phyloP scores from a whole-genome alignment of 2,113 vertebrate genomes.

The Bufo gargarizans region DNA sequence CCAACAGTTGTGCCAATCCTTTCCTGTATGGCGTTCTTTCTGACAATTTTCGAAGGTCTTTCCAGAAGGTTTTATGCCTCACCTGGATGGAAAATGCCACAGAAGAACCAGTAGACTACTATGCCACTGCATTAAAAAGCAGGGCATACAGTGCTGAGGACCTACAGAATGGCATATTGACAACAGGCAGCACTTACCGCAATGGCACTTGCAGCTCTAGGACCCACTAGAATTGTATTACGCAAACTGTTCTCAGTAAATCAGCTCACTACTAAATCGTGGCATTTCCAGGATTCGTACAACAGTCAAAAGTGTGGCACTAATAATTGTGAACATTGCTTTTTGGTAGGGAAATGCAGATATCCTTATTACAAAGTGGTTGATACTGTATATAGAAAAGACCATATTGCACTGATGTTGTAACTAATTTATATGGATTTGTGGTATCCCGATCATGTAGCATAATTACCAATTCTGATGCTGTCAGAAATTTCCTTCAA shows the following conservation, averaged over 20 bases:
- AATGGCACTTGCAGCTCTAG: conserved; percentile 89
- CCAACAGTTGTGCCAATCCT: conserved; percentile 91
- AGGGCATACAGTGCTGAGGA: conserved; percentile 87
- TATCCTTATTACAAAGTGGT: background rate
- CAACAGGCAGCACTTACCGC: conserved; percentile 79
- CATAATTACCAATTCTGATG: background rate
- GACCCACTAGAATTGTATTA: conserved; percentile 64
- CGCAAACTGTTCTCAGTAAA: background rate
- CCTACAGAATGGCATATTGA: conserved; percentile 82
- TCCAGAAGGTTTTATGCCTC: conserved; percentile 87
- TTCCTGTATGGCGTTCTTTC: conserved; percentile 91
- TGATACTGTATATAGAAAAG: background rate
- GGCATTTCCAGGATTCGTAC: background rate
- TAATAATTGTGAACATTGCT: background rate
- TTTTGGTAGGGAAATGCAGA: background rate
- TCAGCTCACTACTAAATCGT: background rate
- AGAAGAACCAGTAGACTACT: conserved; percentile 89
- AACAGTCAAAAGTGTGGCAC: background rate
- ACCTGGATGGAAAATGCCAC: conserved; percentile 88
- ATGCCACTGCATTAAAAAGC: conserved; percentile 88
- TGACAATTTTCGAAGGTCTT: conserved; percentile 90
- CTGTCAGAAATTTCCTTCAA: too few relatives aligned
- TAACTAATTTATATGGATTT: background rate
- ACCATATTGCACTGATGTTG: background rate
- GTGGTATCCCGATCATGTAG: background rate